Conservation (phyloP, 2,888 invertebrate genomes). For the Pedicia rivosa region DNA sequence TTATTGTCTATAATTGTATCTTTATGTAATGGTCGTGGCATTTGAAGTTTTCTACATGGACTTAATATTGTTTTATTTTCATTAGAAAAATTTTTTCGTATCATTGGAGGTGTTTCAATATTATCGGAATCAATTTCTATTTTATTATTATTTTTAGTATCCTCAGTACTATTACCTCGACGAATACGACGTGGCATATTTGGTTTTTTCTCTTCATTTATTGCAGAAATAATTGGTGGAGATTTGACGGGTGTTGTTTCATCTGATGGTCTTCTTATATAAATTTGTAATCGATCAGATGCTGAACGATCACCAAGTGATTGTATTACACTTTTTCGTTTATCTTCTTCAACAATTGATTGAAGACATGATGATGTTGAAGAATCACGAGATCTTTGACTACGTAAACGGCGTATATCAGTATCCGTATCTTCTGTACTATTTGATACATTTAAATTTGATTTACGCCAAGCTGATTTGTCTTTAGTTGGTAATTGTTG, state of each 20-base stretch:
- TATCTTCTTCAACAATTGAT: conserved; percentile 46
- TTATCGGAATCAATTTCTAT: conserved; percentile 81
- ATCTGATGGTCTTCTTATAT: conserved; percentile 36
- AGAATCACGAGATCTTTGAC: conserved; percentile 38
- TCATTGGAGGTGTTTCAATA: conserved; percentile 76
- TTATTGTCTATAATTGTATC: too few relatives aligned
- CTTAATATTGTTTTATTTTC: too few relatives aligned
- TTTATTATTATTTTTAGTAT: conserved; percentile 35
- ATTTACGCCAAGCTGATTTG: conserved; percentile 62
- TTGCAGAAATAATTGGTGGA: neutral
- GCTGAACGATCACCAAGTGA: conserved; percentile 34
- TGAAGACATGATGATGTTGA: conserved; percentile 34
- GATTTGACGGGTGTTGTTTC: neutral
- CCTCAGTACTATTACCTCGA: conserved; percentile 1
- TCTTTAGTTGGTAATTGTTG: conserved; percentile 29
- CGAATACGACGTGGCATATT: conserved; percentile 6
- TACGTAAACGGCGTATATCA: conserved; percentile 40
- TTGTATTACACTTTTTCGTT: conserved; percentile 38
- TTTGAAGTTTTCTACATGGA: too few relatives aligned
- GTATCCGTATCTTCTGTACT: conserved; percentile 50
- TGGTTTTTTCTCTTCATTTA: conserved; percentile 1
- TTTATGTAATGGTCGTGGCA: too few relatives aligned
- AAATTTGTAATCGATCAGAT: conserved; percentile 40
- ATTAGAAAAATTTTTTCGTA: conserved; percentile 31
- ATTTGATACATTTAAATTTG: conserved; percentile 43